A percentile compares a stretch with the other conserved stretches of the same genome.
Evolutionary conservation across 2,113 vertebrate genomes (phyloP).

Genomic region (Limnothrissa miodon): DNA sequence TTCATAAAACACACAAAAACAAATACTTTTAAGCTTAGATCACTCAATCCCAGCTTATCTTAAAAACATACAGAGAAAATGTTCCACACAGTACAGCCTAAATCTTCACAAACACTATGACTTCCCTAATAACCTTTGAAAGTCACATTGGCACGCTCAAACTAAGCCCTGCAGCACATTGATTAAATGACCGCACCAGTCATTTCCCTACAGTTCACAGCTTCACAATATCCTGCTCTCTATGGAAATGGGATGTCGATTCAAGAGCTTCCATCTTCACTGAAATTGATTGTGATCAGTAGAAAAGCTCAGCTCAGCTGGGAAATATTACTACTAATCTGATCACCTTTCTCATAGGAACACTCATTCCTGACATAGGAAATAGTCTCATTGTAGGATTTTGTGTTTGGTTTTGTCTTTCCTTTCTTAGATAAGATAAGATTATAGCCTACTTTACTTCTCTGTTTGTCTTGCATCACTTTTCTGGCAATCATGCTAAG

Average conservation of each 20-base stretch:
- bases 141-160: slow-evolving; percentile 22
- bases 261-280: slow-evolving; percentile 16
- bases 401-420: background rate
- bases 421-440: too few relatives aligned
- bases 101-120: background rate
- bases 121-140: background rate
- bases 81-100: background rate
- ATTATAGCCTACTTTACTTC: too few relatives aligned
- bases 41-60: background rate
- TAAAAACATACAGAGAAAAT: background rate
- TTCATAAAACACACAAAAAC: background rate
- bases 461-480: background rate
- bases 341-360: background rate
- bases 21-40: background rate
- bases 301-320: background rate
- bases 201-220: slow-evolving; percentile 54
- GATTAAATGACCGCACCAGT: slow-evolving; percentile 53
- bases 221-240: slow-evolving; percentile 41
- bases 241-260: background rate
- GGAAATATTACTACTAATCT: slow-evolving; percentile 14
- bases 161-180: slow-evolving; percentile 33
- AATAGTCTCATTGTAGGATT: background rate
- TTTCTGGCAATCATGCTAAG: too few relatives aligned
- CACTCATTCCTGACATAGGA: background rate
- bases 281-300: slow-evolving; percentile 19